A percentile compares a stretch with the other conserved stretches of the same genome.
phyloP scores from a whole-genome alignment of 2,113 vertebrate genomes.

The Sturnira hondurensis region DNA sequence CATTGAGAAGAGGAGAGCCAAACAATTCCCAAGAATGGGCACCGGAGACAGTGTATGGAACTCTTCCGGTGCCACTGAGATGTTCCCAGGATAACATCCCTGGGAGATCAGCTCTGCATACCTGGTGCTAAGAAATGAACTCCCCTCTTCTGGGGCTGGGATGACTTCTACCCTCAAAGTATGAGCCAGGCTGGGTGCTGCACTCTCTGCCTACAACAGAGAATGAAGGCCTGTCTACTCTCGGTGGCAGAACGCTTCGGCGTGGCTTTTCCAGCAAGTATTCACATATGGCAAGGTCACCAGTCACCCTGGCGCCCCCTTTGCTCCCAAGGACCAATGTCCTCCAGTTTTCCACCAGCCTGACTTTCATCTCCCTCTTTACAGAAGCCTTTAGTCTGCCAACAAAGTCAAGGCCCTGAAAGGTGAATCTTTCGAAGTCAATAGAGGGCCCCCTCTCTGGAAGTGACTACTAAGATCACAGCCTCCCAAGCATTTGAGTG shows the following conservation, averaged over 20 bases:
- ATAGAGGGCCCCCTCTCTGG: neutral
- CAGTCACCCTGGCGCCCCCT: conserved; percentile 29
- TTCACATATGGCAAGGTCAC: neutral
- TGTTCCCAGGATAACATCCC: neutral
- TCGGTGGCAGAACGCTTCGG: neutral
- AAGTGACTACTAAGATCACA: conserved; percentile 9
- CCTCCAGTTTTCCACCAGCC: neutral
- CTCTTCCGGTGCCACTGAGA: neutral
- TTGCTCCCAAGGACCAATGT: neutral
- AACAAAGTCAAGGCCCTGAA: conserved; percentile 49
- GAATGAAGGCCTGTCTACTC: neutral
- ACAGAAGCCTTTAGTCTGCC: conserved; percentile 61
- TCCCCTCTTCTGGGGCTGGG: neutral
- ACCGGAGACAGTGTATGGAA: neutral
- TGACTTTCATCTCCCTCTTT: conserved; percentile 42
- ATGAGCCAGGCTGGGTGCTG: neutral
- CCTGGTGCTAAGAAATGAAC: neutral
- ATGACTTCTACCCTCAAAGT: neutral
- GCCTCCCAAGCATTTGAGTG: neutral
- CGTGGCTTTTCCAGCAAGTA: conserved; percentile 13
- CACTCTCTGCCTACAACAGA: neutral
- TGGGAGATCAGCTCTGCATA: neutral
- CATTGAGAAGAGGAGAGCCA: neutral
- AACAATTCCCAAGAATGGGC: neutral
- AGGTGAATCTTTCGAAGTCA: conserved; percentile 50